Conservation (phyloP, 1,140 invertebrate species). For the Papilio glaucus region DNA sequence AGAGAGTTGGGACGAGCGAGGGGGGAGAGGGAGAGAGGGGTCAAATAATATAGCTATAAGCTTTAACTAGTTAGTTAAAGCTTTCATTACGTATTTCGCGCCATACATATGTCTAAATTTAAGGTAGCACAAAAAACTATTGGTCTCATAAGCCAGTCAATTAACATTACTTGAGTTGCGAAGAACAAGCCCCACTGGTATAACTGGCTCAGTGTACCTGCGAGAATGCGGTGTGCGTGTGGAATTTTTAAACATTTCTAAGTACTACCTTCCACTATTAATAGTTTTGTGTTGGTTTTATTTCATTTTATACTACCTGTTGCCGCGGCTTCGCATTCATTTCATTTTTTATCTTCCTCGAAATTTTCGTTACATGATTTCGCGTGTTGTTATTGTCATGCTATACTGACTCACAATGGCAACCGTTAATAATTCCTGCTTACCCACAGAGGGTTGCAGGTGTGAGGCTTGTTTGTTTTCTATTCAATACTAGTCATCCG, state of each 20-base stretch:
- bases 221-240: not conserved
- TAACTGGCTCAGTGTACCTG: not conserved
- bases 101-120: not conserved
- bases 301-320: not conserved
- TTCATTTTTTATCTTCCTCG: no score
- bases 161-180: constrained; percentile 10
- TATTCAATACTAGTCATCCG: no score
- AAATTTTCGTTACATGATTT: no score
- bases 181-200: not conserved
- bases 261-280: not conserved
- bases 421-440: no score
- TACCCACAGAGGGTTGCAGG: no score
- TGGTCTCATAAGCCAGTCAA: not conserved
- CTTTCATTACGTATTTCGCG: not conserved
- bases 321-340: no score
- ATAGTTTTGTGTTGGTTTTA: not conserved
- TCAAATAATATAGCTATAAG: no score
- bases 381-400: no score
- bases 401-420: no score
- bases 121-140: constrained; percentile 11
- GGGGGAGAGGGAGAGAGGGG: no score
- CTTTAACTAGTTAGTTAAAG: not conserved
- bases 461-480: no score
- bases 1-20: no score
- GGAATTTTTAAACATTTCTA: constrained; percentile 13